A percentile compares a stretch with the other conserved stretches of the same genome.
These are phyloP conservation scores for Cyanistes caeruleus DNA, from an alignment of 2,113 vertebrate species.

Conservation along the genomic window DNA sequence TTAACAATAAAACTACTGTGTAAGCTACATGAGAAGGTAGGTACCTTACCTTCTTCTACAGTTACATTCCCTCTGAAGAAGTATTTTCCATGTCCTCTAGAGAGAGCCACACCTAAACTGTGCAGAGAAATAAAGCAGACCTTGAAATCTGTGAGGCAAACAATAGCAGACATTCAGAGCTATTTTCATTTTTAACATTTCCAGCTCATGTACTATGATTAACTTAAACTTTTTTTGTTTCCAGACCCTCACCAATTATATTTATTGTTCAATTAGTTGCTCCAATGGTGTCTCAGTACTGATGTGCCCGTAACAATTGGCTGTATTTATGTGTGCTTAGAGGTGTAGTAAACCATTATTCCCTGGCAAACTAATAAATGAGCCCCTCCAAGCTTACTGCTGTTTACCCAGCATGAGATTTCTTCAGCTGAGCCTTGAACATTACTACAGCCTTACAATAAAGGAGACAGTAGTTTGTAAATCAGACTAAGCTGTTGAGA, in stretches of 20 bases:
- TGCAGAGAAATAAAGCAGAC: conserved; percentile 76
- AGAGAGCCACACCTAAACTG: conserved; percentile 96
- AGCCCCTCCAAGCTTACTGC: not conserved
- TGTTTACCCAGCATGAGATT: not conserved
- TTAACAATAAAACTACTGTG: not conserved
- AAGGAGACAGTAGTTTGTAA: not conserved
- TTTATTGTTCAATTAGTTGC: conserved; percentile 52
- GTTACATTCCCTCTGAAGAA: conserved; percentile 96
- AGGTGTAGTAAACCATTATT: conserved; percentile 35
- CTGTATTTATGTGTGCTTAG: not conserved
- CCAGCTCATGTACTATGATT: conserved; percentile 37
- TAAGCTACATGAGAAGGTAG: not conserved
- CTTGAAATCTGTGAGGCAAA: conserved; percentile 65
- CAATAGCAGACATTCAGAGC: conserved; percentile 35
- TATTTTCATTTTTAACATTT: conserved; percentile 59
- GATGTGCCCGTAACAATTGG: conserved; percentile 17
- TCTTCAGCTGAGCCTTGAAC: conserved; percentile 18
- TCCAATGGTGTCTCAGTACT: conserved; percentile 43
- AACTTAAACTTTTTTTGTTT: conserved; percentile 49
- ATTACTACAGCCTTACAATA: not conserved
- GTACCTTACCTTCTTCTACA: conserved; percentile 91
- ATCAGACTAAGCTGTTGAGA: not conserved
- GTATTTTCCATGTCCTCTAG: conserved; percentile 95
- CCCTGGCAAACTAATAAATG: not conserved
- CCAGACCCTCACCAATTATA: conserved; percentile 50